These are phyloP conservation scores for Mormyrus iriodes DNA, from an alignment of 2,113 vertebrate genomes.

Conservation along the genomic window DNA sequence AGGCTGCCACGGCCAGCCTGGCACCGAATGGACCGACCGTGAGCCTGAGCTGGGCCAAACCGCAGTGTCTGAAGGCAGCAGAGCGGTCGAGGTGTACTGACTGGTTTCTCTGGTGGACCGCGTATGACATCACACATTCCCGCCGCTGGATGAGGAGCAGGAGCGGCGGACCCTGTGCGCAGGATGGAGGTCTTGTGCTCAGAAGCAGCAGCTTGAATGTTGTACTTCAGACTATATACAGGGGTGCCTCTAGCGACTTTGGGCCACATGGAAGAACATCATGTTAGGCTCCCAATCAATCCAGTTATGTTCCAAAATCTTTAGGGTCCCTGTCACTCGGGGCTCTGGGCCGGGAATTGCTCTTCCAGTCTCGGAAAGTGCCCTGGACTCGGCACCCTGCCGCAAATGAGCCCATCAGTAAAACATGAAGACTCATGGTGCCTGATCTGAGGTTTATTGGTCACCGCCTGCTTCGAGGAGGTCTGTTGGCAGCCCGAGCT, in stretches of 20 bases:
- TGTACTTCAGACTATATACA: background rate
- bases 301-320: background rate
- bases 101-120: too few species aligned
- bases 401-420: background rate
- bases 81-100: too few species aligned
- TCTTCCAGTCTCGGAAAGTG: background rate
- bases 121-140: too few species aligned
- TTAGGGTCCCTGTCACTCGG: background rate
- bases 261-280: background rate
- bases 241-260: background rate
- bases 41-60: too few species aligned
- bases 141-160: too few species aligned
- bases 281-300: background rate
- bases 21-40: too few species aligned
- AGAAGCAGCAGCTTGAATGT: background rate
- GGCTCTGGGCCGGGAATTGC: background rate
- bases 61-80: too few species aligned
- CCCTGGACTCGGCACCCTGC: background rate
- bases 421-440: background rate
- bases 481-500: background rate
- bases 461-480: background rate
- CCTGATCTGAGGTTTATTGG: background rate
- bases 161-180: background rate
- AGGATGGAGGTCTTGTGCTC: background rate
- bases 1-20: too few species aligned